A percentile compares a stretch with the other conserved stretches of the same genome.
Evolutionary conservation across 1,140 invertebrate genomes (phyloP).

Genomic region (Ceratosolen fusciceps): DNA sequence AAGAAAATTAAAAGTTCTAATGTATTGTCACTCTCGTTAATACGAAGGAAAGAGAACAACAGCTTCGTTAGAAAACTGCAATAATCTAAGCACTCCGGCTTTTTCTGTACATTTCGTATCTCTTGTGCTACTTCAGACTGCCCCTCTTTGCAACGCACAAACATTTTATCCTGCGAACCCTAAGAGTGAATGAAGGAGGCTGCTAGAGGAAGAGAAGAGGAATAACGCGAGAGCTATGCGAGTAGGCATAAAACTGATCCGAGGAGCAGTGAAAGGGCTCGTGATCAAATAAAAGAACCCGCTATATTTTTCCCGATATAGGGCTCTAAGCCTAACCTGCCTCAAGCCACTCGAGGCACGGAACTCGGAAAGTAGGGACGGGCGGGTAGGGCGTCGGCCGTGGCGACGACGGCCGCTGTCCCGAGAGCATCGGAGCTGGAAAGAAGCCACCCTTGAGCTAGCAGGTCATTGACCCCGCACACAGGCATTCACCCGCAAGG

Average conservation of each 20-base stretch:
- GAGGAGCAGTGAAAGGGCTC: neutral
- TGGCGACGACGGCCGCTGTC: neutral
- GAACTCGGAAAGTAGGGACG: conserved; percentile 15
- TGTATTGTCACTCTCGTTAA: neutral
- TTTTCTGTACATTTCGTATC: neutral
- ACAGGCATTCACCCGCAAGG: conserved; percentile 38
- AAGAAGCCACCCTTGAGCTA: conserved; percentile 47
- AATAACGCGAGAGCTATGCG: neutral
- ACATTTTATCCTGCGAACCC: neutral
- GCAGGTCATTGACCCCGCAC: conserved; percentile 46
- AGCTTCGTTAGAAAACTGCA: neutral
- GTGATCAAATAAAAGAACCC: conserved; percentile 15
- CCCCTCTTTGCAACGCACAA: neutral
- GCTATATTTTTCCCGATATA: neutral
- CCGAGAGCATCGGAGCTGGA: neutral
- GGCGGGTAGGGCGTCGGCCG: conserved; percentile 22
- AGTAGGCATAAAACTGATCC: neutral
- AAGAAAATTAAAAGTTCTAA: neutral
- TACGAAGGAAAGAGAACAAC: neutral
- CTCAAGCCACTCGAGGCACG: neutral
- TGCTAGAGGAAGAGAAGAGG: neutral
- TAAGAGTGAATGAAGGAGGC: neutral
- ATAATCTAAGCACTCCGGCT: neutral
- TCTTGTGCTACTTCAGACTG: neutral
- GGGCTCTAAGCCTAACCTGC: neutral